Evolutionary conservation across 2,797 vertebrate species (phyloP).

Genomic region (Spondyliosoma cantharus): DNA sequence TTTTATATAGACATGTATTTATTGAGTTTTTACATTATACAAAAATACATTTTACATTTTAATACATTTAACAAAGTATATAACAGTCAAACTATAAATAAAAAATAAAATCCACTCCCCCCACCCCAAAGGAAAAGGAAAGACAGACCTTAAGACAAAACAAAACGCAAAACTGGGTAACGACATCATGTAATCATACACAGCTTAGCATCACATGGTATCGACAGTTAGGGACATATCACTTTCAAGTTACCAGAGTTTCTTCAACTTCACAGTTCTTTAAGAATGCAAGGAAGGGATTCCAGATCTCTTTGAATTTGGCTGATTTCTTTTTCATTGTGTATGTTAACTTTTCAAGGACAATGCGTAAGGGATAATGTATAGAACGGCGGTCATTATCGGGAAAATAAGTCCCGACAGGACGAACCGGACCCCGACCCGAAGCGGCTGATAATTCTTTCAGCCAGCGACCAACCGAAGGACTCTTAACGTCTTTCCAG

Average conservation of each 20-base stretch:
- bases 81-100: too few species aligned
- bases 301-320: neutral
- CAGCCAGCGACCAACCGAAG: neutral
- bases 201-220: neutral
- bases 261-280: neutral
- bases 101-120: too few species aligned
- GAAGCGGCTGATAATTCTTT: neutral
- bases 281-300: neutral
- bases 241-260: neutral
- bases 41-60: neutral
- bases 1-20: too few species aligned
- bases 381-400: too few species aligned
- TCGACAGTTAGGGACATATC: neutral
- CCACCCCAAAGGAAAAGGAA: too few species aligned
- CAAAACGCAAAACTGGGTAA: neutral
- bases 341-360: conserved; percentile 1
- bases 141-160: neutral
- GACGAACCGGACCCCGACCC: too few species aligned
- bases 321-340: conserved; percentile 1
- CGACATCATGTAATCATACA: neutral
- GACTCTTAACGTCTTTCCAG: neutral
- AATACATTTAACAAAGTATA: too few species aligned
- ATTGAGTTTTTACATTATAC: neutral
- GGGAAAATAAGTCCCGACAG: too few species aligned
- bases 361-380: too few species aligned